Base-by-base conservation (phyloP, 2,888 invertebrate genomes). In the Phengaris arion region DNA sequence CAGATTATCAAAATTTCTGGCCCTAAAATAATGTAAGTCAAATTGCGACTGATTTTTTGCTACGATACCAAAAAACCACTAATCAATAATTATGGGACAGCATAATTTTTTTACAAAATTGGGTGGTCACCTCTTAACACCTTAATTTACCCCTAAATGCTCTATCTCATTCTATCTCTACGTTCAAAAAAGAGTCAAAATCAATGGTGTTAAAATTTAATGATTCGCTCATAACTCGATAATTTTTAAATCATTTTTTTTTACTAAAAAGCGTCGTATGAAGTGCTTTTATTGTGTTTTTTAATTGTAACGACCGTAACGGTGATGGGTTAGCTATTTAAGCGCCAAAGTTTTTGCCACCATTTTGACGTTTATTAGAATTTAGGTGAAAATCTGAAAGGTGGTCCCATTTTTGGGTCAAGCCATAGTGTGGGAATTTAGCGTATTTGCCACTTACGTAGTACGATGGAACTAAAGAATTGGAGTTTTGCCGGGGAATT, bases 221-320 rank as follows among this genome's bases (percentile, higher is more conserved):
- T 80, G 82, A 84, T 78, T 76, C 75, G 76, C 82, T 84, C 84
- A 86, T 89, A 88, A 88, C 88, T 88, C 86, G 87, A 89, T 90
- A 84, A 85, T 82, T 79, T 22, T 85, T 86, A 84, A 86, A 88
- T 88, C 82, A 85, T 81, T 64, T 64, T 64, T 35, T 64, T 81
- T 76, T 57, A 76, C 70, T 82, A 80, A 73, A 80, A 80, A 83
- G 79, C 82, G 83, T 82, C 83, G 82, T 81, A 52, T 82, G 79
- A 79, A 80, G 79, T 84, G 81, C 82, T 81, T 84, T 82, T 81
- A 81, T 79, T 80, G 82, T 78, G 79, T 79, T 83, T 85, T 84
- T 79, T 83, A 83, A 86, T 45, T 64, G 64, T 45, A 89, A 86
- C 81, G 83, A 85, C 85, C 89, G 86, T 91, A 87, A 83, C 90